phyloP scores from a whole-genome alignment of 2,797 vertebrate species.

The Coregonus sp. region DNA sequence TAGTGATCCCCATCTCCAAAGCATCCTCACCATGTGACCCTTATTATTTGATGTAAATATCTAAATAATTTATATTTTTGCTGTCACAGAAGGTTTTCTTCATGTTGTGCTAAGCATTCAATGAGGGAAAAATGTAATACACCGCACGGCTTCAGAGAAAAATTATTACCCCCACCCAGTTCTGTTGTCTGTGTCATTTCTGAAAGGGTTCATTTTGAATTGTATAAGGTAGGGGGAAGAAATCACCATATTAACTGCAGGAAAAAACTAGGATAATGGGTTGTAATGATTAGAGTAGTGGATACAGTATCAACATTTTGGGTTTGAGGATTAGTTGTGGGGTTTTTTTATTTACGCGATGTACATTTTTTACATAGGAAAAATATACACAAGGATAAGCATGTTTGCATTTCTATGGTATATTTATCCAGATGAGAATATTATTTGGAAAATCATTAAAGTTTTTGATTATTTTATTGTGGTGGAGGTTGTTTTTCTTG shows the following conservation, averaged over 20 bases:
- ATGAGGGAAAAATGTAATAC: constrained; percentile 38
- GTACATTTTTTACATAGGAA: constrained; percentile 75
- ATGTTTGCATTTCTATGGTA: constrained; percentile 89
- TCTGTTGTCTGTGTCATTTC: constrained; percentile 40
- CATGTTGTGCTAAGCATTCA: constrained; percentile 61
- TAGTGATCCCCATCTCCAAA: constrained; percentile 13
- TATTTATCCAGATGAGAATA: constrained; percentile 84
- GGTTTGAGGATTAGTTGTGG: constrained; percentile 44
- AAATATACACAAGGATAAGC: constrained; percentile 75
- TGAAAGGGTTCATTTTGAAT: constrained; percentile 49
- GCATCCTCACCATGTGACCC: constrained; percentile 42
- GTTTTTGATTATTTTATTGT: constrained; percentile 83
- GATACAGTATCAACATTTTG: constrained; percentile 42
- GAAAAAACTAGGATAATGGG: constrained; percentile 37
- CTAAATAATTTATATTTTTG: constrained; percentile 41
- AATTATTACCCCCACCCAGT: constrained; percentile 42
- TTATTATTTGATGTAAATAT: constrained; percentile 70
- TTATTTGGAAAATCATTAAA: constrained; percentile 93
- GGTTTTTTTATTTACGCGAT: constrained; percentile 51
- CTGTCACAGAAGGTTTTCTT: constrained; percentile 35
- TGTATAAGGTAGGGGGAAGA: constrained; percentile 40
- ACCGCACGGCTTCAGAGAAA: constrained; percentile 38
- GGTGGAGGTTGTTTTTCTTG: constrained; percentile 29
- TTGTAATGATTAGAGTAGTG: constrained; percentile 48
- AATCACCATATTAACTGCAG: constrained; percentile 53